Evolutionary conservation across 2,888 invertebrate species (phyloP), one percentile per base, ranked within the genome.

Genomic region (Geotrupes spiniger): DNA sequence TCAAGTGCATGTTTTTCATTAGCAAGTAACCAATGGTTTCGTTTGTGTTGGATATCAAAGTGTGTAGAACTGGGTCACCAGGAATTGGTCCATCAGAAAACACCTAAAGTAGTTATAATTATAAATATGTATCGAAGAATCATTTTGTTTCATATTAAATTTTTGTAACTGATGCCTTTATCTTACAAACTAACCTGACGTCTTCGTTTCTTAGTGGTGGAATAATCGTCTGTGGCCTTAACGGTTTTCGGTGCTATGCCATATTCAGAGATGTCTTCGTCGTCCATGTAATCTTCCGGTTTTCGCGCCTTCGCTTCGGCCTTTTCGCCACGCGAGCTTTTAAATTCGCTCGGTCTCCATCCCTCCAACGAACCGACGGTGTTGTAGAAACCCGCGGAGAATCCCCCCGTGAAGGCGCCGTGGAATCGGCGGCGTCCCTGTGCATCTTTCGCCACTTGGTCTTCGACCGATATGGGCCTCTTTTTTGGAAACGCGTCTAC

Each of bases 221-320:
- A 78, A 70, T 90, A 98, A 57, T 92, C 87, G 9, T 81, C 81
- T 1, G 87, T 88, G 0, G 94, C 87, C 62, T 86, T 82, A 51
- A 98, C 78, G 1, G 83, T 82, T 54, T 88, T 85, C 0, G 96
- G 96, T 0, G 98, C 96, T 59, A 99, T 95, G 11, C 98, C 99
- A 75, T 90, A 92, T 68, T 94, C 92, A 2, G 92, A 85, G 15
- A 92, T 79, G 71, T 99, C 98, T 72, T 99, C 99, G 8, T 92
- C 92, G 70, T 99, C 99, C 99, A 99, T 99, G 65, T 90, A 99
- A 75, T 98, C 96, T 70, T 93, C 89, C 0, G 95, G 90, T 55
- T 78, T 80, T 28, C 59, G 60, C 10, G 29, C 53, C 71, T 73
- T 62, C 6, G 66, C 70, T 39, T 73, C 74, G 0, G 81, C 79